These are phyloP conservation scores for Peromyscus nudipes DNA, from an alignment of 2,797 vertebrate species.

Conservation along the genomic window DNA sequence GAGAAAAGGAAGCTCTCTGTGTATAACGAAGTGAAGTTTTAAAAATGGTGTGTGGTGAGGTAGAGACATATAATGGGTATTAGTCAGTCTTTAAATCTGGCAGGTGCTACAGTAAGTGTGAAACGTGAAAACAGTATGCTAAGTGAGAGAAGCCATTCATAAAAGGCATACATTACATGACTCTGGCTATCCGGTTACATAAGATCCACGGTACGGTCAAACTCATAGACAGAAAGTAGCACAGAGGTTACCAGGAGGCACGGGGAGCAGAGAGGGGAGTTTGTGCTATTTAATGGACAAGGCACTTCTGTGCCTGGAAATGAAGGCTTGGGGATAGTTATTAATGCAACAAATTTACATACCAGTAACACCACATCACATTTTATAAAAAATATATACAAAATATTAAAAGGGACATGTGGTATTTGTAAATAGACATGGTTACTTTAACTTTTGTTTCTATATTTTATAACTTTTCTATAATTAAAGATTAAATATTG, in stretches of 20 bases:
- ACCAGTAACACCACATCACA: too few species aligned
- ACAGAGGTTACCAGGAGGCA: background rate
- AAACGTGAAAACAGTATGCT: background rate
- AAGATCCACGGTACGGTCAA: background rate
- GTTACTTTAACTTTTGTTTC: conserved; percentile 14
- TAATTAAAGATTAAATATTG: background rate
- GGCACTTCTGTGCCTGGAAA: conserved; percentile 23
- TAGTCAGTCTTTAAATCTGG: conserved; percentile 16
- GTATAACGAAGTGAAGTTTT: conserved; percentile 16
- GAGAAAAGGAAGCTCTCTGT: background rate
- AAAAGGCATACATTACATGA: background rate
- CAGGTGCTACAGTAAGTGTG: background rate
- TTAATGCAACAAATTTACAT: background rate
- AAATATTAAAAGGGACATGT: background rate
- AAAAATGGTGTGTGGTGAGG: background rate
- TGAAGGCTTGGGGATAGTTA: background rate
- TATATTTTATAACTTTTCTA: conserved; percentile 47
- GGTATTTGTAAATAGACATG: background rate
- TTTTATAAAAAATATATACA: background rate
- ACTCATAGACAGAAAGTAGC: background rate
- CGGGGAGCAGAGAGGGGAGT: background rate
- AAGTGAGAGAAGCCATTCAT: conserved; percentile 22
- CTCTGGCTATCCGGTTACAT: background rate
- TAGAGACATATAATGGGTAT: background rate
- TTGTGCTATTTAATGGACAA: background rate